Evolutionary conservation across 2,888 invertebrate species (phyloP), one percentile per base, ranked within the genome.

Genomic region (Idaea straminata): DNA sequence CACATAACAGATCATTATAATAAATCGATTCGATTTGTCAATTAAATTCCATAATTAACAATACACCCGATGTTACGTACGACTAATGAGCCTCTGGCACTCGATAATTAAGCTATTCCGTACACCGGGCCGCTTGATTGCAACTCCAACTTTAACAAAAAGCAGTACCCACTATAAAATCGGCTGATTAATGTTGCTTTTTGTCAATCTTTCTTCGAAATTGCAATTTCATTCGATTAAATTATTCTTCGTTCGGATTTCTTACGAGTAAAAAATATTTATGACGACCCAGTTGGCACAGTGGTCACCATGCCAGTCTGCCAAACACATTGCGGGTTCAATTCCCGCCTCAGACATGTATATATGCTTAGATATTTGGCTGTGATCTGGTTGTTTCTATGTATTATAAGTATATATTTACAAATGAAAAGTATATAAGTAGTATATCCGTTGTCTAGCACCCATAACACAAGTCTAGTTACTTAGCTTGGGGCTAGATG

Each of bases 171-270:
- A 13, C 47, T 47, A 13, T 47, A 47, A 47, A 47, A 47, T 47
- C 47, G 13, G 10, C 13, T 7, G 47, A 13, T 47, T 47, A 47
- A 47, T 47, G 47, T 47, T 13, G 47, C 47, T 47, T 47, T 47
- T 47, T 47, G 47, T 47, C 47, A 47, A 7, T 47, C 47, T 47
- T 47, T 47, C 47, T 47, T 47, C 47, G 47, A 47, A 47, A 47
- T 47, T 47, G 47, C 47, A 47, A 47, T 47, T 47, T 47, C 47
- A 47, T 47, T 47, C 47, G 47, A 47, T 47, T 47, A 47, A 47
- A 47, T 47, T 47, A 47, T 47, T 47, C 13, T 47, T 47, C 13
- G 6, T 47, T 47, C 3, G 47, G 47, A 47, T 47, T 6, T 13
- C 47, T 47, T 13, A 47, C 10, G 10, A 47, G 47, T 7, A 47